Evolutionary conservation across 2,888 invertebrate species (phyloP), one percentile per base, ranked within the genome.

Genomic region (Ctenicera cuprea): DNA sequence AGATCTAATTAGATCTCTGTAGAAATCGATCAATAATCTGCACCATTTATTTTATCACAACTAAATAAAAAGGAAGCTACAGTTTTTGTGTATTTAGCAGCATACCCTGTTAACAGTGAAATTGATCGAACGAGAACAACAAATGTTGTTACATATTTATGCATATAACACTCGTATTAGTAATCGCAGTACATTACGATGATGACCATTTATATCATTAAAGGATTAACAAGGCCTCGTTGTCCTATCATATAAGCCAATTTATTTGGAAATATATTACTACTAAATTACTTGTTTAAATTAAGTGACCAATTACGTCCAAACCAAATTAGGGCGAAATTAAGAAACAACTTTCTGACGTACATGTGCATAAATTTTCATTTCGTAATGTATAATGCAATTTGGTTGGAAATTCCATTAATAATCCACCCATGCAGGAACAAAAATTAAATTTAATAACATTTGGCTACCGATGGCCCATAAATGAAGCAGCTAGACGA

Each of bases 201-300:
- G 48, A 52, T 65, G 52, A 38, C 52, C 65, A 52, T 52, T 52
- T 65, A 65, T 22, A 48, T 65, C 30, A 22, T 65, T 65, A 52
- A 50, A 65, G 52, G 37, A 65, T 18, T 65, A 65, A 65, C 52
- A 65, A 65, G 65, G 16, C 38, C 65, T 65, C 65, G 52, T 65
- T 65, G 65, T 65, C 52, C 52, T 38, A 65, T 65, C 65, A 65
- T 37, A 52, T 52, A 41, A 50, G 52, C 38, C 65, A 65, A 37
- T 65, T 65, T 65, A 65, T 65, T 50, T 38, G 38, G 38, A 65
- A 52, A 52, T 65, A 52, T 65, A 52, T 65, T 65, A 65, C 48
- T 20, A 52, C 41, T 52, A 65, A 65, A 65, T 65, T 52, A 38
- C 52, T 65, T 26, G 20, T 52, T 52, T 59, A 38, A 57, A 57